Evolutionary conservation across 1,140 invertebrate species (phyloP).

Genomic region (Parapsyche elsis): DNA sequence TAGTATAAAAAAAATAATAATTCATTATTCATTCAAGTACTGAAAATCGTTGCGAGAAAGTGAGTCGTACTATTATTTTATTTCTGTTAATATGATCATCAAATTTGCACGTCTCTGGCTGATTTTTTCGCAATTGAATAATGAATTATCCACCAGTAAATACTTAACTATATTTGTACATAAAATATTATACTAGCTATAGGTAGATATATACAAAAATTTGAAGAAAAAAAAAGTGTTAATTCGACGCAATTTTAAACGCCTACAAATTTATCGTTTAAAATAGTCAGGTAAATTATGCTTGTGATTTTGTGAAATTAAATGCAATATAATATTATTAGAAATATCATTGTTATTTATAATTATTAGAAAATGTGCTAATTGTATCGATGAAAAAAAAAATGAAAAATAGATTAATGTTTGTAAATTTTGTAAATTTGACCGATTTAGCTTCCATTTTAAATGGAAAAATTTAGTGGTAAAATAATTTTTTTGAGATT

Average conservation of each 20-base stretch:
- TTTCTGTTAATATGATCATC: not conserved
- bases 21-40: not conserved
- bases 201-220: not conserved
- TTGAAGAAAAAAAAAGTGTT: not conserved
- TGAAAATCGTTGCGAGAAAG: not conserved
- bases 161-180: constrained; percentile 7
- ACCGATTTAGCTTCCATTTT: constrained; percentile 3
- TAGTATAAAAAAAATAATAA: not conserved
- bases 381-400: not conserved
- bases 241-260: not conserved
- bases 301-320: constrained; percentile 44
- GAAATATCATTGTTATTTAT: constrained; percentile 35
- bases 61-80: not conserved
- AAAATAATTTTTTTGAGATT: not conserved
- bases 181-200: constrained; percentile 2
- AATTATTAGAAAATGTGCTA: constrained; percentile 20
- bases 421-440: constrained; percentile 26
- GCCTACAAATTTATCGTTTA: constrained; percentile 17
- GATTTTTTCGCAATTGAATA: constrained; percentile 12
- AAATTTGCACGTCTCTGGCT: not conserved
- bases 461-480: constrained; percentile 13
- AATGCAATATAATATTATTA: constrained; percentile 29
- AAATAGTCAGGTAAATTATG: constrained; percentile 33
- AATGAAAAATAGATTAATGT: not conserved
- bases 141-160: not conserved